phyloP scores from a whole-genome alignment of 2,113 vertebrate genomes.

The Forbesichthys papilliferus region DNA sequence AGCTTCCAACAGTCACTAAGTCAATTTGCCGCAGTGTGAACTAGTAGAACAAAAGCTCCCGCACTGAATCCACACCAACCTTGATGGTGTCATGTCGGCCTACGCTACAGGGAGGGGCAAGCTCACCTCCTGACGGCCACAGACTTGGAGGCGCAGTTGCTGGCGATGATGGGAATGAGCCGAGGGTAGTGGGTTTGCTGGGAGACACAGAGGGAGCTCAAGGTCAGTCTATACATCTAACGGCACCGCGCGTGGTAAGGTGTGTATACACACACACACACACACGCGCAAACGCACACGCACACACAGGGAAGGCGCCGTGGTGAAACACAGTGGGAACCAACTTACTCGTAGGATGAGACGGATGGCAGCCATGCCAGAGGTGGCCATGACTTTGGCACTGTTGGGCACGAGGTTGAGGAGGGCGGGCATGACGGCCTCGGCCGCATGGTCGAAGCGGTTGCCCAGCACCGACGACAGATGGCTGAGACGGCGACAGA shows the following conservation, averaged over 20 bases:
- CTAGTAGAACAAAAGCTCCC: no score
- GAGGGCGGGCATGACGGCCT: conserved; percentile 89
- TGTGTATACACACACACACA: no score
- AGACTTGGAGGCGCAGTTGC: conserved; percentile 91
- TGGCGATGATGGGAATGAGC: conserved; percentile 94
- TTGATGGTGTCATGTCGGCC: no score
- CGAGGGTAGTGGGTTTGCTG: conserved; percentile 95
- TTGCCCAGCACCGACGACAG: conserved; percentile 88
- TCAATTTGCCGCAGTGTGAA: no score
- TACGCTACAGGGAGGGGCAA: not conserved
- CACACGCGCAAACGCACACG: no score
- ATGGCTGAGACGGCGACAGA: conserved; percentile 72
- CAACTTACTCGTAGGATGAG: conserved; percentile 89
- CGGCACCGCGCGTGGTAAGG: no score
- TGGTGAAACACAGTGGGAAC: not conserved
- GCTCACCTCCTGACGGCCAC: conserved; percentile 90
- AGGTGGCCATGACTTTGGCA: conserved; percentile 94
- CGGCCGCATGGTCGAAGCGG: conserved; percentile 93
- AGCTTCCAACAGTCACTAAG: no score
- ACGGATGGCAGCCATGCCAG: conserved; percentile 86
- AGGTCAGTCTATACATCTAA: not conserved
- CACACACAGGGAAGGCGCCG: not conserved
- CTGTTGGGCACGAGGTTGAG: conserved; percentile 93
- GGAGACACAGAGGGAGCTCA: conserved; percentile 17
- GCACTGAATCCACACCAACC: no score